A percentile compares a stretch with the other conserved stretches of the same genome.
These are phyloP conservation scores for Nyctalus aviator DNA, from an alignment of 2,797 vertebrate genomes.

Conservation along the genomic window DNA sequence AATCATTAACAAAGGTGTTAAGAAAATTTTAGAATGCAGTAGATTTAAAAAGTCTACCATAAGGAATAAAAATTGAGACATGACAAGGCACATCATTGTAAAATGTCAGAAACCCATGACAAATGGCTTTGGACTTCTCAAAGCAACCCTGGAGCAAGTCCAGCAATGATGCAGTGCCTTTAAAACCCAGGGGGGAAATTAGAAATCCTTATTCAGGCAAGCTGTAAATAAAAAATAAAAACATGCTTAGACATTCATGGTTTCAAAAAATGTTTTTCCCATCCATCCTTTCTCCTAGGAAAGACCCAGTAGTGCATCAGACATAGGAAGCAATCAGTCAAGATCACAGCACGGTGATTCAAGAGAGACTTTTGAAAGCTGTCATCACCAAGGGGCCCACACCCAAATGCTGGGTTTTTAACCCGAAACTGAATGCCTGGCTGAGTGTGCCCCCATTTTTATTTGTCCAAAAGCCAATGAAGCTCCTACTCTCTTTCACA, in stretches of 20 bases:
- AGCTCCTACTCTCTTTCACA: background rate
- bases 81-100: background rate
- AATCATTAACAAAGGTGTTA: constrained; percentile 44
- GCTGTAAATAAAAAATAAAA: background rate
- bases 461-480: background rate
- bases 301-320: background rate
- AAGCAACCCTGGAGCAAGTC: constrained; percentile 11
- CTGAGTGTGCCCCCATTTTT: background rate
- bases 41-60: background rate
- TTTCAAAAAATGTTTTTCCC: background rate
- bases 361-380: background rate
- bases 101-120: constrained; percentile 21
- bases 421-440: background rate
- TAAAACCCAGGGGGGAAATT: background rate
- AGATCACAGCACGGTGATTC: background rate
- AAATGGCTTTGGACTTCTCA: background rate
- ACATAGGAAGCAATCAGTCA: background rate
- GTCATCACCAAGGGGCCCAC: background rate
- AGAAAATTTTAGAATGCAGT: background rate
- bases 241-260: background rate
- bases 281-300: background rate
- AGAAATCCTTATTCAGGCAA: background rate
- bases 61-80: background rate
- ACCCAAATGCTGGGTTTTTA: background rate
- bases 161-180: background rate